Evolutionary conservation across 2,113 vertebrate genomes (phyloP).

Genomic region (Cyphomyrus discorhynchus): DNA sequence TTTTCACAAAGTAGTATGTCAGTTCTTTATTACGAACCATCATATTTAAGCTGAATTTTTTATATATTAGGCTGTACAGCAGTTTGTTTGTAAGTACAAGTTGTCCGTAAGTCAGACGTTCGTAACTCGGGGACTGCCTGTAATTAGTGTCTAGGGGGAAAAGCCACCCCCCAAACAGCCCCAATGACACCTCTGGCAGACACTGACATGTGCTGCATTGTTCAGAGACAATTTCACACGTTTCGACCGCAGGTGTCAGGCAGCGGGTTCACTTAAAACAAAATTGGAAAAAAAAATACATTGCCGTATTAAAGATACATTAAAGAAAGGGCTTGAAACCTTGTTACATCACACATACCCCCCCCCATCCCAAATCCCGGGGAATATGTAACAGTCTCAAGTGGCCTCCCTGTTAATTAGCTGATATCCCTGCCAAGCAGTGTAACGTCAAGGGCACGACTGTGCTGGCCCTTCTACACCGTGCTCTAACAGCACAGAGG

Average conservation of each 20-base stretch:
- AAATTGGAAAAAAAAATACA: background rate
- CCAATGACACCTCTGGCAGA: background rate
- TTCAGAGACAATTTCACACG: background rate
- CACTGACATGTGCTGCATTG: background rate
- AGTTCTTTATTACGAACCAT: background rate
- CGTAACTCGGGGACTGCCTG: background rate
- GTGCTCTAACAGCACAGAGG: conserved; percentile 15
- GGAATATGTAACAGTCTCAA: conserved; percentile 19
- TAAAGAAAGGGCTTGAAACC: background rate
- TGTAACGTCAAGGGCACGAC: conserved; percentile 31
- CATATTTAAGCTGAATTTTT: background rate
- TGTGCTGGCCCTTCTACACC: background rate
- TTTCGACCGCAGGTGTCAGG: background rate
- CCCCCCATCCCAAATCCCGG: background rate
- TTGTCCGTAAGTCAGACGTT: background rate
- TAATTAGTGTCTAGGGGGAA: background rate
- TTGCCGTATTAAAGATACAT: background rate
- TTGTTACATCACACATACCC: background rate
- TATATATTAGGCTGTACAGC: background rate
- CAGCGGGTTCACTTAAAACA: background rate
- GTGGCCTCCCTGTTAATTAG: conserved; percentile 38
- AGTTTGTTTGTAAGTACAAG: background rate
- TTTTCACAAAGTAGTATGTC: background rate
- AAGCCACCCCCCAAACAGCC: background rate
- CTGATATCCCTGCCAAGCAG: conserved; percentile 33